phyloP scores from a whole-genome alignment of 2,888 invertebrate species.

The Dolichomitus sp. region DNA sequence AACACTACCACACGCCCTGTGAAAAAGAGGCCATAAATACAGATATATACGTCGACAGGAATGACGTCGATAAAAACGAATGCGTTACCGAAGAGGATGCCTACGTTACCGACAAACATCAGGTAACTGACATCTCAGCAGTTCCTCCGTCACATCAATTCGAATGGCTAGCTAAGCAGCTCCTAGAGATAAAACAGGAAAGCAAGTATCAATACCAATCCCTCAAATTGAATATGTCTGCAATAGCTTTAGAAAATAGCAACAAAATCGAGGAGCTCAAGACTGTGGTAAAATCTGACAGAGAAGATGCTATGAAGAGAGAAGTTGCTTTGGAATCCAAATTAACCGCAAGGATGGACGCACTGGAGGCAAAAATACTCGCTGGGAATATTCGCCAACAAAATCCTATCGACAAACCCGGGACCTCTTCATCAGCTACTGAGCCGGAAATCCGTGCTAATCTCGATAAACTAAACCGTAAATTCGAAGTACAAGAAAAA shows the following conservation, averaged over 20 bases:
- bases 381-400: background rate
- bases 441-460: slow-evolving; percentile 18
- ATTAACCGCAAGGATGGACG: slow-evolving; percentile 27
- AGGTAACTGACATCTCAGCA: no score
- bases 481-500: slow-evolving; percentile 33
- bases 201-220: background rate
- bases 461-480: slow-evolving; percentile 28
- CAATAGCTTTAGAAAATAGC: no score
- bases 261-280: no score
- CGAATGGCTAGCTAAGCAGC: slow-evolving; percentile 28
- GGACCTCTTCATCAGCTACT: background rate
- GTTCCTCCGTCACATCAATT: slow-evolving; percentile 34
- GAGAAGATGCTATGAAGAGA: slow-evolving; percentile 8
- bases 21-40: no score
- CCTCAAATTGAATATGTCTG: no score
- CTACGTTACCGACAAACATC: no score
- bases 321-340: slow-evolving; percentile 15
- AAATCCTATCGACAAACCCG: background rate
- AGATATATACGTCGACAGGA: no score
- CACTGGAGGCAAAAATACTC: slow-evolving; percentile 10
- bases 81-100: no score
- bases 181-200: slow-evolving; percentile 33
- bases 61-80: no score
- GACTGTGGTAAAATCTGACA: slow-evolving; percentile 4
- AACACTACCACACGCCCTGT: no score